These are phyloP conservation scores for Sapajus apella DNA, from an alignment of 2,113 vertebrate genomes.

Conservation along the genomic window DNA sequence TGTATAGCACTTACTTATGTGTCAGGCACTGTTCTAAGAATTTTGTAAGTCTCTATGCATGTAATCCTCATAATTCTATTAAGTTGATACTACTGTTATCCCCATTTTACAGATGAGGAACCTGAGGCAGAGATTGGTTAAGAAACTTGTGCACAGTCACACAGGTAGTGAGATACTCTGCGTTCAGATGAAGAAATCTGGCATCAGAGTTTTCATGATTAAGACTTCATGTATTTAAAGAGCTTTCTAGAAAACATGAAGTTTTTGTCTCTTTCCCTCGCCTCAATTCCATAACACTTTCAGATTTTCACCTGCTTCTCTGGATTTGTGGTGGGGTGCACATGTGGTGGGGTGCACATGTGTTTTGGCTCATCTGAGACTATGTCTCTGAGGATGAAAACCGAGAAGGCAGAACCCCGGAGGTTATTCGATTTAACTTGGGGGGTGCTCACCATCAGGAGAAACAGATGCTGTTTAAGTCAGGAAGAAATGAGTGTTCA, in stretches of 20 bases:
- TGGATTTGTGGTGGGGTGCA: conserved; percentile 25
- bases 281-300: not conserved
- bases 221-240: not conserved
- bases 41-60: not conserved
- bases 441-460: conserved; percentile 14
- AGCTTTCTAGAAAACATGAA: not conserved
- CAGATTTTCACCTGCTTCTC: conserved; percentile 60
- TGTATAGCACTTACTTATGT: not conserved
- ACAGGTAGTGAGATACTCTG: not conserved
- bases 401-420: conserved; percentile 8
- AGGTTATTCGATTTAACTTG: conserved; percentile 52
- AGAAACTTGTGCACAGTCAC: not conserved
- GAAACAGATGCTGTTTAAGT: conserved; percentile 70
- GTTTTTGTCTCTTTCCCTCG: not conserved
- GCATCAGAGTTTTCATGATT: not conserved
- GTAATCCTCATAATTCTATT: not conserved
- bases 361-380: conserved; percentile 53
- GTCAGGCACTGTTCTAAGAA: not conserved
- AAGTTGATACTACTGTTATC: not conserved
- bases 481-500: conserved; percentile 58
- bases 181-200: not conserved
- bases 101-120: not conserved
- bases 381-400: conserved; percentile 45
- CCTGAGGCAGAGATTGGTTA: not conserved
- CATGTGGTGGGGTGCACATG: not conserved